These are phyloP conservation scores for Gambusia affinis DNA, from an alignment of 2,113 vertebrate genomes.

Conservation along the genomic window DNA sequence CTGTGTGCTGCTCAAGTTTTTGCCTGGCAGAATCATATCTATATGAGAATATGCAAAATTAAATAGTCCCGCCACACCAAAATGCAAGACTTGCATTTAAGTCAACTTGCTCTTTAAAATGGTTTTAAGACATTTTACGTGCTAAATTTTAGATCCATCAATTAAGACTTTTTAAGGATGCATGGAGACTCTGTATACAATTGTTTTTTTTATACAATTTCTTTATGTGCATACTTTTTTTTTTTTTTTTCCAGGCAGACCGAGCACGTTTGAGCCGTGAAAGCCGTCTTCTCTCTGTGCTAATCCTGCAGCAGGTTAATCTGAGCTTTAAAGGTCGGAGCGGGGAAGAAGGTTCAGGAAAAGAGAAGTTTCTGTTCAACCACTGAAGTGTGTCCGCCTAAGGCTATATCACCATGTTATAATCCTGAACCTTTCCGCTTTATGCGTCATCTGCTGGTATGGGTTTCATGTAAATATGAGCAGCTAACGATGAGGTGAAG, in stretches of 20 bases:
- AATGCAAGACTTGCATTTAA: too few species aligned
- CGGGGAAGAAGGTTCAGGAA: constrained; percentile 37
- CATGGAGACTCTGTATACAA: neutral
- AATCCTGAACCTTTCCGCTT: neutral
- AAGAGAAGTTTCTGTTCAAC: constrained; percentile 39
- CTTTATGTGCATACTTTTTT: constrained; percentile 17
- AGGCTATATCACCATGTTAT: neutral
- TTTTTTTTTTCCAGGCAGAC: constrained; percentile 36
- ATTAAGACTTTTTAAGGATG: too few species aligned
- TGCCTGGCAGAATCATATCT: too few species aligned
- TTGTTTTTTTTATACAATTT: too few species aligned
- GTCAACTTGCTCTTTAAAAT: constrained; percentile 13
- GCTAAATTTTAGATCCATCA: too few species aligned
- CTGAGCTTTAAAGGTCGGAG: constrained; percentile 71
- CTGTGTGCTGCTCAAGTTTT: too few species aligned
- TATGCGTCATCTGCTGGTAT: too few species aligned
- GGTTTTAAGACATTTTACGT: neutral
- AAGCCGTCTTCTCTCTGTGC: constrained; percentile 48
- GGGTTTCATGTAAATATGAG: too few species aligned
- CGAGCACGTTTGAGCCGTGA: constrained; percentile 47
- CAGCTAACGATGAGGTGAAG: too few species aligned
- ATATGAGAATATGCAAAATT: too few species aligned
- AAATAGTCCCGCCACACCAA: too few species aligned
- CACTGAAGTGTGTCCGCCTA: constrained; percentile 24
- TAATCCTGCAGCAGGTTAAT: constrained; percentile 79